Percentiles rank a stretch among this genome's conserved stretches.
Conservation (phyloP, 2,888 invertebrate species). For the Craniophora ligustri region DNA sequence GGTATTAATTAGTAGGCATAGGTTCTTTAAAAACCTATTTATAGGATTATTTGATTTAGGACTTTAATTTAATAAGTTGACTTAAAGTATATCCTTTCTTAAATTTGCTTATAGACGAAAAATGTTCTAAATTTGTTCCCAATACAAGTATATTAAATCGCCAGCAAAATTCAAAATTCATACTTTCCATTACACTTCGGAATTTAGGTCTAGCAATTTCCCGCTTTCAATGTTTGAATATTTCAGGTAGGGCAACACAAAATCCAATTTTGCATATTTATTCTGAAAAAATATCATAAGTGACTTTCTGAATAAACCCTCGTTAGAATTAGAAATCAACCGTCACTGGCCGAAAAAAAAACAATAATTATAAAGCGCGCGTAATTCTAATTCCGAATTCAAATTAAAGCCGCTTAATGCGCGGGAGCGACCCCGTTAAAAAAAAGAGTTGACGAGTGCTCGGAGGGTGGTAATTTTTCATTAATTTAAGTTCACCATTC, state of each 20-base stretch:
- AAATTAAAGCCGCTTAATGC: constrained; percentile 89
- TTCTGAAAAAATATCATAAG: constrained; percentile 59
- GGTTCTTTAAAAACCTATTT: too few relatives aligned
- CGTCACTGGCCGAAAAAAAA: constrained; percentile 81
- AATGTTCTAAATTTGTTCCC: background rate
- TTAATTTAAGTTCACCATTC: constrained; percentile 89
- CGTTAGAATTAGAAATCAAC: constrained; percentile 84
- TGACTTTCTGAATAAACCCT: constrained; percentile 72
- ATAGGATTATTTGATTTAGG: too few relatives aligned
- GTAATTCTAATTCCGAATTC: constrained; percentile 89
- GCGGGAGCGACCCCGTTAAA: constrained; percentile 87
- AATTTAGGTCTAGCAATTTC: constrained; percentile 16
- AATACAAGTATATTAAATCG: constrained; percentile 7
- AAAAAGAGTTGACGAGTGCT: constrained; percentile 88
- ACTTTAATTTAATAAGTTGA: too few relatives aligned
- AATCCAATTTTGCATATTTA: constrained; percentile 53
- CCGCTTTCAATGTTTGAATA: constrained; percentile 40
- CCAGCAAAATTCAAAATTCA: constrained; percentile 20
- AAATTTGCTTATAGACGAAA: constrained; percentile 6
- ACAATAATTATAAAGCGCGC: constrained; percentile 89
- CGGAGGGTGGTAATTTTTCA: constrained; percentile 89
- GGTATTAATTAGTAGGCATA: too few relatives aligned
- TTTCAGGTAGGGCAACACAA: constrained; percentile 37
- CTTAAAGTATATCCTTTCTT: too few relatives aligned
- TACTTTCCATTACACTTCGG: constrained; percentile 13